These are phyloP conservation scores for Eledone cirrhosa DNA, from an alignment of 2,888 invertebrate genomes.

Conservation along the genomic window DNA sequence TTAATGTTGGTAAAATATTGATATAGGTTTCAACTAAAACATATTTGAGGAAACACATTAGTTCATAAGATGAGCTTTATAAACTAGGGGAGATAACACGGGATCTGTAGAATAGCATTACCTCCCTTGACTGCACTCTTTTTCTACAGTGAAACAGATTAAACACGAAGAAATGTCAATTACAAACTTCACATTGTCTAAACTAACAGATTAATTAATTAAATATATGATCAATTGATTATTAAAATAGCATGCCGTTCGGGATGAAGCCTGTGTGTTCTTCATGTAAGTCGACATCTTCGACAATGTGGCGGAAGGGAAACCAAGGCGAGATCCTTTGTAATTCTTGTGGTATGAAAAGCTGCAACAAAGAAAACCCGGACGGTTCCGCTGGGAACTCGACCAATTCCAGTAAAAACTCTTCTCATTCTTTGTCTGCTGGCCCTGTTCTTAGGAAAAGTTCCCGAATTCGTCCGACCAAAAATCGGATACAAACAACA, in stretches of 20 bases:
- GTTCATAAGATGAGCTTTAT: too few relatives aligned
- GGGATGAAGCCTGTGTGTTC: conserved; percentile 58
- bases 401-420: not conserved
- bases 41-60: too few relatives aligned
- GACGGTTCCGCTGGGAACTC: not conserved
- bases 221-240: too few relatives aligned
- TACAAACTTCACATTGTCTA: not conserved
- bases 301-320: conserved; percentile 78
- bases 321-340: conserved; percentile 79
- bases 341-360: conserved; percentile 74
- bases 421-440: conserved; percentile 31
- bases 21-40: too few relatives aligned
- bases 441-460: conserved; percentile 60
- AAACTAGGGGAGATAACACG: too few relatives aligned
- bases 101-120: not conserved
- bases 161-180: not conserved
- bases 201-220: too few relatives aligned
- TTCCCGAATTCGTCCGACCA: conserved; percentile 59
- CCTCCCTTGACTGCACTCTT: not conserved
- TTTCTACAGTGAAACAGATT: not conserved
- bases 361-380: conserved; percentile 40
- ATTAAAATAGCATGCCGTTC: conserved; percentile 51
- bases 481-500: conserved; percentile 48
- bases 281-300: conserved; percentile 51
- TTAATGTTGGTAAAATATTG: too few relatives aligned